phyloP scores from a whole-genome alignment of 2,888 invertebrate genomes.

The Pterostichus madidus region DNA sequence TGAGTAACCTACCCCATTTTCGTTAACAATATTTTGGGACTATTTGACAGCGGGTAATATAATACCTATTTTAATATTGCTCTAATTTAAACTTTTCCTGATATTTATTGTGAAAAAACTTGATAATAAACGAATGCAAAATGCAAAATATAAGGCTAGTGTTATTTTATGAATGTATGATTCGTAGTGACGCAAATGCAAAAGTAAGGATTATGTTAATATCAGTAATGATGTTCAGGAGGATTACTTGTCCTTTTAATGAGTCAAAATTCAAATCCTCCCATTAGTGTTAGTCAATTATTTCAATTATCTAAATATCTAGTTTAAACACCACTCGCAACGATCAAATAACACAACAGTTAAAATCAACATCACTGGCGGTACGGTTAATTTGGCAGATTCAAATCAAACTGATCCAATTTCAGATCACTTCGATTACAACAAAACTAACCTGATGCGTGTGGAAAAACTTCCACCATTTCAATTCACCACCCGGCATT shows the following conservation, averaged over 20 bases:
- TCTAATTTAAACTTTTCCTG: too few relatives aligned
- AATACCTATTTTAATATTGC: too few relatives aligned
- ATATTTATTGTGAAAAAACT: too few relatives aligned
- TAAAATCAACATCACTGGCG: constrained; percentile 57
- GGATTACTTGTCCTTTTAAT: constrained; percentile 48
- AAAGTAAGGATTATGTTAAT: constrained; percentile 10
- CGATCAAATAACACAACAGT: constrained; percentile 52
- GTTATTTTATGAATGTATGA: too few relatives aligned
- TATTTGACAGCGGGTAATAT: too few relatives aligned
- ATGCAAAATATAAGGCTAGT: too few relatives aligned
- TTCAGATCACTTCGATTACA: constrained; percentile 51
- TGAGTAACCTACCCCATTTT: too few relatives aligned
- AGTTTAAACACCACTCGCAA: constrained; percentile 48
- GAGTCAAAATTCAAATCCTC: constrained; percentile 44
- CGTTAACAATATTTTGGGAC: too few relatives aligned
- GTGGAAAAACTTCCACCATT: constrained; percentile 27
- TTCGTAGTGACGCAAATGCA: not conserved
- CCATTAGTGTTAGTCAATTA: constrained; percentile 51
- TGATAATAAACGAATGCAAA: too few relatives aligned
- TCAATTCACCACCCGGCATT: not conserved
- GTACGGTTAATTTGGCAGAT: constrained; percentile 54
- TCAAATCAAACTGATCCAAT: constrained; percentile 50
- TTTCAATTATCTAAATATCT: constrained; percentile 55
- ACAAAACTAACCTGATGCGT: constrained; percentile 29
- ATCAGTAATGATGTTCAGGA: not conserved